phyloP scores from a whole-genome alignment of 2,888 invertebrate genomes.

The Agrilus cyanescens region DNA sequence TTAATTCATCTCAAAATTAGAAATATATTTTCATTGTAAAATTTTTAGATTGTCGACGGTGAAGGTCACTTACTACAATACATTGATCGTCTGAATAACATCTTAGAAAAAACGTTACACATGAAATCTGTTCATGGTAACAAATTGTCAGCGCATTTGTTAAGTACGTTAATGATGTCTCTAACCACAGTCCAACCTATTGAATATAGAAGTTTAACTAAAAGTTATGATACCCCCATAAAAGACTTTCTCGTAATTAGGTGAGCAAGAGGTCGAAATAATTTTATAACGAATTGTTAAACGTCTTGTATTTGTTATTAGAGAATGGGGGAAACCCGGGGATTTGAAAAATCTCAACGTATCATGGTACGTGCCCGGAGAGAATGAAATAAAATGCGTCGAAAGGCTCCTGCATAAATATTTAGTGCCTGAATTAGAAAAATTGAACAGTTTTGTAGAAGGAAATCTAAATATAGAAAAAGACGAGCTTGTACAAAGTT shows the following conservation, averaged over 20 bases:
- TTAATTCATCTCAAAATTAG: neutral
- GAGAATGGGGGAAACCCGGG: conserved; percentile 71
- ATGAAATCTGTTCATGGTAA: conserved; percentile 57
- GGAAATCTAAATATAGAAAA: conserved; percentile 44
- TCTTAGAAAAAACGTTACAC: conserved; percentile 59
- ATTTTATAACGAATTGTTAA: neutral
- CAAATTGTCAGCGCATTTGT: conserved; percentile 46
- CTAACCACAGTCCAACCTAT: conserved; percentile 50
- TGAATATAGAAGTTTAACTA: conserved; percentile 49
- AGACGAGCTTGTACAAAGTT: conserved; percentile 53
- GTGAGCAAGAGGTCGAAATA: conserved; percentile 27
- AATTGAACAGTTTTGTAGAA: conserved; percentile 44
- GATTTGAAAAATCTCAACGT: conserved; percentile 52
- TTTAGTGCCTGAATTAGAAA: conserved; percentile 49
- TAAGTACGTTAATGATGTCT: conserved; percentile 46
- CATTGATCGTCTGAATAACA: conserved; percentile 47
- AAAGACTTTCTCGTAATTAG: conserved; percentile 58
- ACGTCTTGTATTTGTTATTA: conserved; percentile 19
- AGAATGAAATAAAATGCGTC: conserved; percentile 54
- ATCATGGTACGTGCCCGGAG: conserved; percentile 67
- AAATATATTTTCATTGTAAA: neutral
- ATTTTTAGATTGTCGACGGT: conserved; percentile 48
- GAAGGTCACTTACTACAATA: conserved; percentile 52
- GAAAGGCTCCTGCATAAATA: conserved; percentile 53
- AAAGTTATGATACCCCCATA: conserved; percentile 50